Evolutionary conservation across 2,797 vertebrate species (phyloP), one percentile per base, ranked within the genome.

Genomic region (Carduelis carduelis): DNA sequence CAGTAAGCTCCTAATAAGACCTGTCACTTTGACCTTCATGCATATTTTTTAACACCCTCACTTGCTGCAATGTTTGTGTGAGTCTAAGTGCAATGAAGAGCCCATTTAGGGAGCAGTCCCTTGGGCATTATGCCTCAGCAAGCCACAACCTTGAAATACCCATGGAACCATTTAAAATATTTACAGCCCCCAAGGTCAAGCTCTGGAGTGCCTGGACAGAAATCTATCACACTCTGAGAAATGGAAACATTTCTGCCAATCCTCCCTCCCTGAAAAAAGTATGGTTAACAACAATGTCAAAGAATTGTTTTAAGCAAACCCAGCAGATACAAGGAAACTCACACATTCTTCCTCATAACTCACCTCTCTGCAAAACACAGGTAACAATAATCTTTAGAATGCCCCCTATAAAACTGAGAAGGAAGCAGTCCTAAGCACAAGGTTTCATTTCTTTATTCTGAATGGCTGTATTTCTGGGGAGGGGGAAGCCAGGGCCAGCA

Each of bases 61-160:
- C 86, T 95, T 74, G 83, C 90, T 90, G 70, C 85, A 64, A 27
- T 30, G 63, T 87, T 59, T 93, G 41, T 77, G 74, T 55, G 87
- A 81, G 37, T 32, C 49, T 43, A 66, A 96, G 83, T 47, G 91
- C 80, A 65, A 74, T 4, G 47, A 74, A 77, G 59, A 95, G 71
- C 49, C 63, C 49, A 57, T 87, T 96, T 91, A 96, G 59, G 69
- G 90, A 56, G 70, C 59, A 70, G 64, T 90, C 95, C 70, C 93
- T 77, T 50, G 77, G 50, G 93, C 53, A 55, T 91, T 87, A 91
- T 0, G n/a, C 80, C 60, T 94, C 71, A 68, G 87, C 59, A 91
- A 91, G 75, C 83, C 71, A 85, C 76, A 95, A 34, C 60, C 87
- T 64, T 91, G 93, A 95, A 94, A 96, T 57, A 90, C 39, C 92